phyloP scores from a whole-genome alignment of 2,797 vertebrate species.

The Microctenopoma lineatum region DNA sequence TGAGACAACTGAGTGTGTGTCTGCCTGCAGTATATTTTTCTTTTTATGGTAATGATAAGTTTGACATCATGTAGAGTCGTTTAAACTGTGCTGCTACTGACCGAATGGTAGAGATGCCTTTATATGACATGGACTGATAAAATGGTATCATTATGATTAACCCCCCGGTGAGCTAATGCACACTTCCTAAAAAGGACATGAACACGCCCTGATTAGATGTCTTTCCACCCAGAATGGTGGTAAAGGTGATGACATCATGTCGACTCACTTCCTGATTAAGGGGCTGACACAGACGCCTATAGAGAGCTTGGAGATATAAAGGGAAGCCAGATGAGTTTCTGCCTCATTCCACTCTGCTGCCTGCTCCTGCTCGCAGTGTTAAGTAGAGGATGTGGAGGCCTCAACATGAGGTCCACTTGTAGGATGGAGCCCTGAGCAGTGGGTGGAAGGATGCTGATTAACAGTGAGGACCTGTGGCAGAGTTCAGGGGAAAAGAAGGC shows the following conservation, averaged over 20 bases:
- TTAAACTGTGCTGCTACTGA: not conserved
- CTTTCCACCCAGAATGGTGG: constrained; percentile 75
- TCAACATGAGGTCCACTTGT: constrained; percentile 27
- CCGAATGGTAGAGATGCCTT: constrained; percentile 1
- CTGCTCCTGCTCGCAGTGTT: constrained; percentile 65
- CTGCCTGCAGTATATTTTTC: constrained; percentile 18
- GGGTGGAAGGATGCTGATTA: constrained; percentile 28
- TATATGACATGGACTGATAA: constrained; percentile 32
- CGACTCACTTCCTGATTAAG: constrained; percentile 99
- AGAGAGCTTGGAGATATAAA: constrained; percentile 90
- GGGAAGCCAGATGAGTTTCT: constrained; percentile 63
- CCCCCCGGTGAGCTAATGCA: constrained; percentile 50
- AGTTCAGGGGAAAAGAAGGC: constrained; percentile 33
- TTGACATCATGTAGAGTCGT: constrained; percentile 13
- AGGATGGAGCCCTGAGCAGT: constrained; percentile 39
- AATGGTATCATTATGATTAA: constrained; percentile 42
- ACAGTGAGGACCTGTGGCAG: constrained; percentile 23
- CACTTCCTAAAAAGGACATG: constrained; percentile 73
- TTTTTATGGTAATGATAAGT: constrained; percentile 28
- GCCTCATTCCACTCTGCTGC: constrained; percentile 74
- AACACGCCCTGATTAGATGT: constrained; percentile 79
- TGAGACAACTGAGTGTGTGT: constrained; percentile 1
- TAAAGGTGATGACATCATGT: constrained; percentile 93
- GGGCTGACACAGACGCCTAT: constrained; percentile 95
- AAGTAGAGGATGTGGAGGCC: constrained; percentile 52